Base-by-base conservation (phyloP, 2,888 invertebrate genomes). In the Junonia oenone region DNA sequence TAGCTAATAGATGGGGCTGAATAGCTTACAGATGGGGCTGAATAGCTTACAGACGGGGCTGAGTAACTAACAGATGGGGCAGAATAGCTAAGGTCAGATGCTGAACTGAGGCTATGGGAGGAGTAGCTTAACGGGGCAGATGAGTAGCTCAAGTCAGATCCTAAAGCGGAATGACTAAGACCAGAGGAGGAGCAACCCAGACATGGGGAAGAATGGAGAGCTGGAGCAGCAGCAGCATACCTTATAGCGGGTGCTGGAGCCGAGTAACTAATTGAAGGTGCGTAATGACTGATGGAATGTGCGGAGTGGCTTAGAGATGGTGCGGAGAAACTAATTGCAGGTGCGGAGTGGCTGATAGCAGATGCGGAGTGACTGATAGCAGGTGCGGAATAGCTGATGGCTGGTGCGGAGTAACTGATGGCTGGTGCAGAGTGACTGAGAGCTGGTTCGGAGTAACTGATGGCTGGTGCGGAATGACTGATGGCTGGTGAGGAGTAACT, bases 401-500 rank as follows among this genome's bases (percentile, higher is more conserved):
- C 51, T 8, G 60, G 51, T 2, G 59, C 43, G 11, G 51, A 45
- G 5, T 33, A 29, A 11, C 37, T 52, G 2, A 27, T 2, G 0
- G 45, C 38, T 13, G 49, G 40, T 0, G 51, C 22, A 4, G 47
- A 58, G n/a, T 64, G 54, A 48, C 31, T 45, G 8, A 49, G 0
- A 6, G 49, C 55, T 26, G 53, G 53, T 3, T 55, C 45, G n/a
- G 57, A 49, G 51, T 64, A 55, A 14, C 58, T 27, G 9, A 51
- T 6, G 8, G 51, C 33, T 1, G 57, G 33, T 2, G 59, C 51
- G 11, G 63, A 37, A 50, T 63, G 58, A 8, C 46, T 29, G n/a
- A n/a, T n/a, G n/a, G n/a, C n/a, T 6, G 55, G 56, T 1, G 55
- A 29, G 19, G 58, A 51, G 54, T 63, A 65, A 38, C 59, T 61